Percentiles rank a stretch among this genome's conserved stretches.
phyloP scores from a whole-genome alignment of 2,888 invertebrate genomes.

The Eumerus sabulonum region DNA sequence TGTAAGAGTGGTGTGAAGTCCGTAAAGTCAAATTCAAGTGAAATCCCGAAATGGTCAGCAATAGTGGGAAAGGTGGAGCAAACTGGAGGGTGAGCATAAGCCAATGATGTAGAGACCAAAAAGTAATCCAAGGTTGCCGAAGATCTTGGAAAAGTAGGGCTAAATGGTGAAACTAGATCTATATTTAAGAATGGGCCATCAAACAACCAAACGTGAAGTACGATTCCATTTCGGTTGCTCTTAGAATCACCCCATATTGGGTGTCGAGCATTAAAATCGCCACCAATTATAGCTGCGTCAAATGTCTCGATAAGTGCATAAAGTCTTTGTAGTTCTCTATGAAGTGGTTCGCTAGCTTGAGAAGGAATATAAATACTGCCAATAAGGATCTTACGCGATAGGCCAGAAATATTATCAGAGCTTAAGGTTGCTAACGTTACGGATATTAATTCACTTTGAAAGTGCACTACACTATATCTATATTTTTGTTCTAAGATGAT shows the following conservation, averaged over 20 bases:
- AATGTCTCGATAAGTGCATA: neutral
- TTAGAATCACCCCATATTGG: slow-evolving; percentile 1
- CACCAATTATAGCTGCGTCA: slow-evolving; percentile 7
- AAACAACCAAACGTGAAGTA: slow-evolving; percentile 6
- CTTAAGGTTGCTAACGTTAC: slow-evolving; percentile 8
- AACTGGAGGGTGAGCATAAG: neutral
- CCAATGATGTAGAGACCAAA: slow-evolving; percentile 7
- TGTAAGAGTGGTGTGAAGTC: slow-evolving; percentile 7
- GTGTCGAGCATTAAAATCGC: too few species aligned
- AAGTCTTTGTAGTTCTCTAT: slow-evolving; percentile 5
- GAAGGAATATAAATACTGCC: slow-evolving; percentile 14
- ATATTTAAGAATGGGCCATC: neutral
- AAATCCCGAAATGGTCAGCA: slow-evolving; percentile 8
- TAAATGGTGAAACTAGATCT: neutral
- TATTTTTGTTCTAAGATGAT: neutral
- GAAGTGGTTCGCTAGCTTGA: too few species aligned
- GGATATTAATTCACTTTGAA: slow-evolving; percentile 10
- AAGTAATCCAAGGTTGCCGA: neutral
- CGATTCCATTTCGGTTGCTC: slow-evolving; percentile 3
- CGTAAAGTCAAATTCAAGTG: neutral
- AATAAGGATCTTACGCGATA: slow-evolving; percentile 1
- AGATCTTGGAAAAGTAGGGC: slow-evolving; percentile 12
- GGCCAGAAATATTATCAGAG: slow-evolving; percentile 2
- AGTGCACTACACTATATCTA: neutral
- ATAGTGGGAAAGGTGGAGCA: slow-evolving; percentile 13